Evolutionary conservation across 2,888 invertebrate genomes (phyloP).

Genomic region (Druceiella hillmani): DNA sequence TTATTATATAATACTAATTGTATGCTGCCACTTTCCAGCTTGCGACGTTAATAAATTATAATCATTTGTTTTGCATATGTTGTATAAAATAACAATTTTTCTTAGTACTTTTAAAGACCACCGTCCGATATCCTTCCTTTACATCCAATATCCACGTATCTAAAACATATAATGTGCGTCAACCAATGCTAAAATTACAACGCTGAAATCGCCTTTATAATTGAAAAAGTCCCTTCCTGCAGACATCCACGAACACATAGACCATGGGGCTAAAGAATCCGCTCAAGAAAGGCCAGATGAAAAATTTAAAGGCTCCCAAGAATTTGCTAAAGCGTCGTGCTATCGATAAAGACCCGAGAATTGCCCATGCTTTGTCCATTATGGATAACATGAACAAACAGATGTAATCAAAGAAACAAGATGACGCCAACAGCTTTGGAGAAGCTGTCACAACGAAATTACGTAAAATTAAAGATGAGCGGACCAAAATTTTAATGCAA

Average conservation of each 20-base stretch:
- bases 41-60: too few relatives aligned
- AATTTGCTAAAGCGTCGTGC: conserved; percentile 22
- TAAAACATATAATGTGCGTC: conserved; percentile 22
- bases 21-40: too few relatives aligned
- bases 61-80: too few relatives aligned
- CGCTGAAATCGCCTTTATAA: conserved; percentile 21
- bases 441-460: too few relatives aligned
- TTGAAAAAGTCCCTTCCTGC: conserved; percentile 19
- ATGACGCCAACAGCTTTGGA: too few relatives aligned
- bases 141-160: conserved; percentile 21
- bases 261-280: conserved; percentile 20
- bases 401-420: conserved; percentile 22
- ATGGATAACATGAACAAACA: conserved; percentile 23
- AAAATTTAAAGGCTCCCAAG: conserved; percentile 24
- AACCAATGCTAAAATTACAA: conserved; percentile 20
- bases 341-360: conserved; percentile 23
- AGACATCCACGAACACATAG: conserved; percentile 19
- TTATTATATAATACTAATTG: too few relatives aligned
- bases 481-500: conserved; percentile 23
- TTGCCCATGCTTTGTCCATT: conserved; percentile 21
- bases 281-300: conserved; percentile 16
- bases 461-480: conserved; percentile 24
- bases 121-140: conserved; percentile 20
- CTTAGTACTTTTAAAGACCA: too few relatives aligned
- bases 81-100: too few relatives aligned